phyloP scores from a whole-genome alignment of 2,888 invertebrate genomes.

The Xestia xanthographa region DNA sequence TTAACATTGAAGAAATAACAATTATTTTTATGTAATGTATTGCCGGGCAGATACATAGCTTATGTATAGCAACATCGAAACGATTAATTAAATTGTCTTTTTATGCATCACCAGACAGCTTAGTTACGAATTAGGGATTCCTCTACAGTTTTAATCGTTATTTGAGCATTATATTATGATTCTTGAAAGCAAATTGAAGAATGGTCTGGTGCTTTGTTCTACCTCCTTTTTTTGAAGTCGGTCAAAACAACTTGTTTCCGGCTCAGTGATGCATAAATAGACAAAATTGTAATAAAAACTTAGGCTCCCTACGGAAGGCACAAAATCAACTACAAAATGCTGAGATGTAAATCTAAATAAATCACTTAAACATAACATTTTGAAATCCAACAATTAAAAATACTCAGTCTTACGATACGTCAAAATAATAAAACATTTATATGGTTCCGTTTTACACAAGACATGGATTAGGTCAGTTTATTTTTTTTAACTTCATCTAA shows the following conservation, averaged over 20 bases:
- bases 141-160: background rate
- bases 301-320: constrained; percentile 9
- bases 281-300: constrained; percentile 9
- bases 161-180: background rate
- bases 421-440: constrained; percentile 62
- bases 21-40: constrained; percentile 9
- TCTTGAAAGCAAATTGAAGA: background rate
- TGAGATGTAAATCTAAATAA: constrained; percentile 61
- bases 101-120: constrained; percentile 7
- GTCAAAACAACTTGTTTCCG: background rate
- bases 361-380: constrained; percentile 59
- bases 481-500: constrained; percentile 29
- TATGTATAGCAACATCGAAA: constrained; percentile 37
- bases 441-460: constrained; percentile 50
- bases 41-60: constrained; percentile 29
- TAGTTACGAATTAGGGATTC: background rate
- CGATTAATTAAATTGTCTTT: background rate
- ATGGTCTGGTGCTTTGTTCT: background rate
- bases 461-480: constrained; percentile 50
- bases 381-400: constrained; percentile 65
- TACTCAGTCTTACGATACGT: constrained; percentile 74
- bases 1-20: background rate
- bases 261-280: constrained; percentile 35
- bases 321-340: constrained; percentile 66
- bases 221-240: background rate